Conservation (phyloP, 2,888 invertebrate genomes). For the Rhagonycha lutea region DNA sequence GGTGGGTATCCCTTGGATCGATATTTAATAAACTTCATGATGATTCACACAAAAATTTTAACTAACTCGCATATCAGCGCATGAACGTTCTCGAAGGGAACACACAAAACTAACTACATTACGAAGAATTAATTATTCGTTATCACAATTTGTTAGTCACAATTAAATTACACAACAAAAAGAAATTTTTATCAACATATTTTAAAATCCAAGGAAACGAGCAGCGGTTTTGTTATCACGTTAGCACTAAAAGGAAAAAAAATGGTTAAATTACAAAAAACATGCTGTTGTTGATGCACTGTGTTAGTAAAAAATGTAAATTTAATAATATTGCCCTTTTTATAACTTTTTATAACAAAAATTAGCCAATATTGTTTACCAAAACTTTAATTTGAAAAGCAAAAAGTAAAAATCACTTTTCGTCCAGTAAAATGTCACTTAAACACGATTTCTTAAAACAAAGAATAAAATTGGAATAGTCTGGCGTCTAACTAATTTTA, state of each 20-base stretch:
- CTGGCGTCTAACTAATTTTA: neutral
- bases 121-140: neutral
- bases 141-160: slow-evolving; percentile 25
- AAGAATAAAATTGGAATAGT: neutral
- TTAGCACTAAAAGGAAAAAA: slow-evolving; percentile 4
- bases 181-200: slow-evolving; percentile 5
- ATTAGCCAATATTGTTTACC: neutral
- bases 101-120: neutral
- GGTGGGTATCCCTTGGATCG: slow-evolving; percentile 19
- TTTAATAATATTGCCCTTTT: neutral
- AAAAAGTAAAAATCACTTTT: neutral
- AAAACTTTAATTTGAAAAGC: neutral
- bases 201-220: slow-evolving; percentile 9
- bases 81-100: neutral
- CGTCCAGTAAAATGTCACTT: neutral
- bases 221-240: slow-evolving; percentile 16
- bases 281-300: neutral
- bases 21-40: slow-evolving; percentile 23
- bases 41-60: slow-evolving; percentile 3
- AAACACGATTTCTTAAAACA: neutral
- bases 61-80: neutral
- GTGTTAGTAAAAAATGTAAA: neutral
- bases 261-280: neutral
- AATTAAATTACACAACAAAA: slow-evolving; percentile 8
- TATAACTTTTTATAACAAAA: no score